These are phyloP conservation scores for Atta texana DNA, from an alignment of 1,140 invertebrate genomes.

Conservation along the genomic window DNA sequence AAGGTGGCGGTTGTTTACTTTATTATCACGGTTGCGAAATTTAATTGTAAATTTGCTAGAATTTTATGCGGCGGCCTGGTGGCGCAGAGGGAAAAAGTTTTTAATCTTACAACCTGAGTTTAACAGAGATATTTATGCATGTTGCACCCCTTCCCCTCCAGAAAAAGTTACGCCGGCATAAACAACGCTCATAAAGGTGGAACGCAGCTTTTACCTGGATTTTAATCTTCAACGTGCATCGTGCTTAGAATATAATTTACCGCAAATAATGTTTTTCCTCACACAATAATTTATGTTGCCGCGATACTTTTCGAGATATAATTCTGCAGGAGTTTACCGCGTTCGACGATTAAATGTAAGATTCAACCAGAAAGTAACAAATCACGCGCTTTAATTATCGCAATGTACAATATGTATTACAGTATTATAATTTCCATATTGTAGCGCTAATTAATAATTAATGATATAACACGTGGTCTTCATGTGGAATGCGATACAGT, in stretches of 20 bases:
- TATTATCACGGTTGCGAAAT: slow-evolving; percentile 50
- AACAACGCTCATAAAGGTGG: slow-evolving; percentile 58
- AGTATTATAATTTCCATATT: slow-evolving; percentile 43
- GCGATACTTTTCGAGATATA: slow-evolving; percentile 28
- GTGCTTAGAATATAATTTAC: slow-evolving; percentile 56
- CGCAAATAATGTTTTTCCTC: slow-evolving; percentile 41
- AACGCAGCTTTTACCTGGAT: slow-evolving; percentile 61
- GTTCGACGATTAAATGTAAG: background rate
- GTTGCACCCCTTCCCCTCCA: background rate
- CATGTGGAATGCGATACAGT: slow-evolving; percentile 17
- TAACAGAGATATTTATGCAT: slow-evolving; percentile 61
- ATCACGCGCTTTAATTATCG: slow-evolving; percentile 36
- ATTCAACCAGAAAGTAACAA: slow-evolving; percentile 38
- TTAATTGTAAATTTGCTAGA: slow-evolving; percentile 57
- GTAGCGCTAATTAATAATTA: slow-evolving; percentile 55
- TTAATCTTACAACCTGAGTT: slow-evolving; percentile 58
- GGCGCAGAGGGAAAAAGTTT: slow-evolving; percentile 39
- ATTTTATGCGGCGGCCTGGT: slow-evolving; percentile 18
- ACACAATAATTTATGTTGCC: slow-evolving; percentile 44
- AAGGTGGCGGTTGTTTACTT: slow-evolving; percentile 34
- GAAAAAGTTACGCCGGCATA: slow-evolving; percentile 51
- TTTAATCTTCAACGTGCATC: slow-evolving; percentile 57
- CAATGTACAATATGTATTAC: slow-evolving; percentile 26
- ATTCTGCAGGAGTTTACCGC: background rate
- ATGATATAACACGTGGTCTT: slow-evolving; percentile 40